Base-by-base conservation (phyloP, 1,140 invertebrate genomes). In the Papilio glaucus region DNA sequence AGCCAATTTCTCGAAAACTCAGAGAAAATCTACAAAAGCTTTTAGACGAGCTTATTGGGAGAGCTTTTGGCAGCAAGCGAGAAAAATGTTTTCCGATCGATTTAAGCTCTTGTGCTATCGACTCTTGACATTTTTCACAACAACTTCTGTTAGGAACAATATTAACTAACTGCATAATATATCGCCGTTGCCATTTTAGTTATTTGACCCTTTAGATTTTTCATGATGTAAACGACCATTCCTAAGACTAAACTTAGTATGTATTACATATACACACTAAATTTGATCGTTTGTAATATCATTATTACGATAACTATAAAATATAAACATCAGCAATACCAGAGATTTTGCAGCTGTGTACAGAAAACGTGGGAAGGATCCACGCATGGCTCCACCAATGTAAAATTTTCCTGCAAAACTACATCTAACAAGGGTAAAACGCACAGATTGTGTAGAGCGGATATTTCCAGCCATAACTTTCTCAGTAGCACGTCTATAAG, bases 1-100 rank as follows among this genome's bases (percentile, higher is more conserved):
- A 24, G 49, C 49, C 49, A 57, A 57, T 57, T 57, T 57, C 21
- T 57, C 49, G 49, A 9, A 57, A 57, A 57, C 24, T 57, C 49
- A 0, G 9, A 57, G 49, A 18, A 21, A 53, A 21, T 24, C 29
- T 33, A 33, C 49, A 18, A 57, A 57, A 57, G 49, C 49, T 57
- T 57, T 57, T 57, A 57, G n/a, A n/a, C n/a, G n/a, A n/a, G n/a
- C n/a, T n/a, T n/a, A n/a, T n/a, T n/a, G n/a, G n/a, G n/a, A n/a
- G n/a, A n/a, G n/a, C n/a, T n/a, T n/a, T n/a, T n/a, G n/a, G n/a
- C n/a, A 57, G 49, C 49, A 57, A 57, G 49, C 49, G 49, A 57
- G 49, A 57, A 26, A 57, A 57, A 13, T 57, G 49, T 57, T 57
- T 57, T 13, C 12, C 49, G 49, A 57, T 57, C 49, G 21, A 57